Percentiles rank a stretch among this genome's conserved stretches.
Conservation (phyloP, 1,140 invertebrate genomes). For the Neodiprion lecontei region DNA sequence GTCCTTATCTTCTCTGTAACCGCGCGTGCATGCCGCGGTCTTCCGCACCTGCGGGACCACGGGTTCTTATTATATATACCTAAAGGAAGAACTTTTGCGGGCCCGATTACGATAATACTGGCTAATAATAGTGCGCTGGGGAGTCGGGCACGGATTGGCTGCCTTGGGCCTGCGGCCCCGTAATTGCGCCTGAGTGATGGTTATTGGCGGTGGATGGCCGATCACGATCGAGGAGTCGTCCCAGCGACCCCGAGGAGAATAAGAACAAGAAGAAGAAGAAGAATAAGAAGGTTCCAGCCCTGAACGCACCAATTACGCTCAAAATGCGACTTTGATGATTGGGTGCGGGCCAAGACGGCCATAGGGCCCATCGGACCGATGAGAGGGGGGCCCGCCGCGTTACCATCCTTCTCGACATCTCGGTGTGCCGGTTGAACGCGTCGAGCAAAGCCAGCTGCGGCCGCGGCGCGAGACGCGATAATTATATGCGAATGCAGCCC, state of each 20-base stretch:
- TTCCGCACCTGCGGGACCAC: background rate
- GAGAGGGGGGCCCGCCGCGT: background rate
- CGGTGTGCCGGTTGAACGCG: no score
- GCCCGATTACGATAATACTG: conserved; percentile 49
- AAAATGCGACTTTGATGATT: conserved; percentile 62
- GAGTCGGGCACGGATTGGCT: conserved; percentile 41
- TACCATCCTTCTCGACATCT: no score
- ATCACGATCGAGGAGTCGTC: conserved; percentile 42
- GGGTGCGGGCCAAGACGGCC: conserved; percentile 34
- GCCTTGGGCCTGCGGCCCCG: conserved; percentile 34
- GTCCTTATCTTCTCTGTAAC: no score
- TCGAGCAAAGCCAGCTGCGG: no score
- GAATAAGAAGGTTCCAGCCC: conserved; percentile 4
- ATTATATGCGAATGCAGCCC: no score
- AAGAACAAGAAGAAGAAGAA: no score
- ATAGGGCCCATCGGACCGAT: conserved; percentile 6
- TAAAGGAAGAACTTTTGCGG: background rate
- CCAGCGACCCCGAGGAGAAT: conserved; percentile 21
- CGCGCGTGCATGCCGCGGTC: no score
- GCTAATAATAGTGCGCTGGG: conserved; percentile 54
- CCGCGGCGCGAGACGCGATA: no score
- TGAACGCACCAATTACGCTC: conserved; percentile 55
- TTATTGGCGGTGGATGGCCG: conserved; percentile 49
- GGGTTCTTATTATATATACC: conserved; percentile 1
- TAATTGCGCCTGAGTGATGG: conserved; percentile 50